Percentiles rank a stretch among this genome's conserved stretches.
phyloP scores from a whole-genome alignment of 2,797 vertebrate genomes.

The Liparis tanakae region DNA sequence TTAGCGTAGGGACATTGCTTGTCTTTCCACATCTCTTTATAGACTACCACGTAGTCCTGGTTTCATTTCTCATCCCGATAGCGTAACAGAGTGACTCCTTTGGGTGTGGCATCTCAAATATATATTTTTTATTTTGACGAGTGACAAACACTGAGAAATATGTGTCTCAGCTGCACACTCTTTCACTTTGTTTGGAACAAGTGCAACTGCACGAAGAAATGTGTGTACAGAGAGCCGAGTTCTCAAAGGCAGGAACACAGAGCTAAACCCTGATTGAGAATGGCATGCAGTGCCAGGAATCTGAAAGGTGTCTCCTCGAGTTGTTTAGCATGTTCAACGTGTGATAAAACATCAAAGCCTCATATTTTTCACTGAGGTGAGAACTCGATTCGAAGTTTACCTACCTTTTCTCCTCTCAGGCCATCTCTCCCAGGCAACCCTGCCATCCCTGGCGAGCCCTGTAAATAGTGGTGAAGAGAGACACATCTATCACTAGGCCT shows the following conservation, averaged over 20 bases:
- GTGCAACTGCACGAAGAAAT: slow-evolving; percentile 14
- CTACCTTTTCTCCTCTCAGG: slow-evolving; percentile 95
- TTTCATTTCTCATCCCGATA: slow-evolving; percentile 41
- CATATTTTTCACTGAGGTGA: slow-evolving; percentile 64
- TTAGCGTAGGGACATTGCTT: neutral
- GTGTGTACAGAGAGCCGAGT: slow-evolving; percentile 29
- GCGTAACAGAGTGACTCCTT: slow-evolving; percentile 50
- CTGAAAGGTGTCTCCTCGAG: slow-evolving; percentile 58
- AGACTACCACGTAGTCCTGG: slow-evolving; percentile 14
- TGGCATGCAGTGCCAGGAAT: slow-evolving; percentile 40
- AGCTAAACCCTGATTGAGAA: slow-evolving; percentile 49
- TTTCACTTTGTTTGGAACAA: slow-evolving; percentile 42
- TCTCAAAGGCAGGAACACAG: slow-evolving; percentile 35
- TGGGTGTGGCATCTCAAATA: slow-evolving; percentile 30
- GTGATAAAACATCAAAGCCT: slow-evolving; percentile 68
- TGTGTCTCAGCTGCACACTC: slow-evolving; percentile 39
- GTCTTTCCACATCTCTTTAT: slow-evolving; percentile 15
- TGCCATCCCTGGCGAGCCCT: slow-evolving; percentile 89
- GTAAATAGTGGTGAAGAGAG: slow-evolving; percentile 79
- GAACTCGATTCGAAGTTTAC: slow-evolving; percentile 73
- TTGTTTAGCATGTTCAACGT: slow-evolving; percentile 60
- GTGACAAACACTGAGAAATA: slow-evolving; percentile 61
- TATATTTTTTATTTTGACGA: slow-evolving; percentile 57
- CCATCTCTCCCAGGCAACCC: slow-evolving; percentile 89
- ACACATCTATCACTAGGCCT: slow-evolving; percentile 78